These are phyloP conservation scores for Artibeus jamaicensis DNA, from an alignment of 2,797 vertebrate species.

Conservation along the genomic window DNA sequence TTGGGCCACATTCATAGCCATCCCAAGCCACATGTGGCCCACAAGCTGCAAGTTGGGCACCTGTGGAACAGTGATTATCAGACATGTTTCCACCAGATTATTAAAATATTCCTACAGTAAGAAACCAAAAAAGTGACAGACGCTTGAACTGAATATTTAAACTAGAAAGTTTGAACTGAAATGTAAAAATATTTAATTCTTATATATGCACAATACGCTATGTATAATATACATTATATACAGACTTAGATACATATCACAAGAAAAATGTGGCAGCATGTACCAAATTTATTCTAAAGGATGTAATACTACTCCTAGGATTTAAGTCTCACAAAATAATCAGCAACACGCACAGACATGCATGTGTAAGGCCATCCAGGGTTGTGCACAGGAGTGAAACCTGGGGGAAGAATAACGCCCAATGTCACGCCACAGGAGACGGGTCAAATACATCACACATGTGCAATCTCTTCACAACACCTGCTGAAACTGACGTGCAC, in stretches of 20 bases:
- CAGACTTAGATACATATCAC: neutral
- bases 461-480: neutral
- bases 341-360: neutral
- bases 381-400: neutral
- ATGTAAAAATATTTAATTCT: neutral
- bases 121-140: neutral
- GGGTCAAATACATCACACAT: neutral
- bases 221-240: neutral
- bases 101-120: neutral
- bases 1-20: too few relatives aligned
- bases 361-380: neutral
- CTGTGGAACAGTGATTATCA: neutral
- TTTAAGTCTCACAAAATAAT: neutral
- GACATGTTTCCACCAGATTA: neutral
- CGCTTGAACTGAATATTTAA: neutral
- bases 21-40: too few relatives aligned
- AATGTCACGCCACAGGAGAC: neutral
- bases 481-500: neutral
- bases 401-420: neutral
- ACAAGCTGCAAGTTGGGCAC: too few relatives aligned
- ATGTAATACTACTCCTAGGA: neutral
- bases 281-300: neutral
- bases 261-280: neutral
- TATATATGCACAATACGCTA: neutral
- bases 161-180: neutral